Conservation (phyloP, 2,113 vertebrate genomes). For the Gasterosteus nipponicus region DNA sequence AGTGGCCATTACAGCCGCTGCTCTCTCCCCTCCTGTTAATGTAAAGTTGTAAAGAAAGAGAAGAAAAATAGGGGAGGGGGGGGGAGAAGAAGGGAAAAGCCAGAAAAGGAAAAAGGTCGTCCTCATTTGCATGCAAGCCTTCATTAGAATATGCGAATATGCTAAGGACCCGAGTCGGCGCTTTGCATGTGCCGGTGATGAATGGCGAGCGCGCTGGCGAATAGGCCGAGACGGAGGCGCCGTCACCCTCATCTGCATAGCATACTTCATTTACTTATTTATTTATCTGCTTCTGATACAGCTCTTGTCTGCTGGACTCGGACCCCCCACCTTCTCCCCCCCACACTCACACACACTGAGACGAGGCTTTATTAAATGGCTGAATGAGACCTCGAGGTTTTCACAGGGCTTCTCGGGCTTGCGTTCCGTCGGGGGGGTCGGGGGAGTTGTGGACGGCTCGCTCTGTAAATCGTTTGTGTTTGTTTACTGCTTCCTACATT, state of each 20-base stretch:
- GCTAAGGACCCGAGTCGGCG: constrained; percentile 92
- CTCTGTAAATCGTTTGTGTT: constrained; percentile 25
- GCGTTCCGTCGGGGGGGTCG: background rate
- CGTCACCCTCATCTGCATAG: constrained; percentile 96
- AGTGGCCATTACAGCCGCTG: constrained; percentile 73
- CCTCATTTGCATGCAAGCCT: constrained; percentile 98
- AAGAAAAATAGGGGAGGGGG: background rate
- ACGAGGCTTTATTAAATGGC: constrained; percentile 44
- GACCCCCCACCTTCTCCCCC: constrained; percentile 47
- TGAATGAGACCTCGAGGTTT: constrained; percentile 41
- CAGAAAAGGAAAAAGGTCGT: constrained; percentile 91
- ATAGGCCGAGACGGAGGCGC: constrained; percentile 89
- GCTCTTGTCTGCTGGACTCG: constrained; percentile 52
- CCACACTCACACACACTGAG: background rate
- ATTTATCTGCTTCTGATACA: constrained; percentile 78
- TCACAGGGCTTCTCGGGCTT: constrained; percentile 13
- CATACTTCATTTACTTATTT: constrained; percentile 79
- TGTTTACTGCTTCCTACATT: constrained; percentile 34
- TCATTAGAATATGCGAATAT: constrained; percentile 99
- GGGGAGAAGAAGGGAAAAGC: constrained; percentile 17
- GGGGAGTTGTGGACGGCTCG: background rate
- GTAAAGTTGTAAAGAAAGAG: constrained; percentile 93
- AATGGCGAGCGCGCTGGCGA: constrained; percentile 90
- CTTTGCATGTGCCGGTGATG: constrained; percentile 97
- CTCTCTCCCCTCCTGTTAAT: constrained; percentile 85